Percentiles rank a stretch among this genome's conserved stretches.
Evolutionary conservation across 2,888 invertebrate genomes (phyloP).

Genomic region (Rutpela maculata): DNA sequence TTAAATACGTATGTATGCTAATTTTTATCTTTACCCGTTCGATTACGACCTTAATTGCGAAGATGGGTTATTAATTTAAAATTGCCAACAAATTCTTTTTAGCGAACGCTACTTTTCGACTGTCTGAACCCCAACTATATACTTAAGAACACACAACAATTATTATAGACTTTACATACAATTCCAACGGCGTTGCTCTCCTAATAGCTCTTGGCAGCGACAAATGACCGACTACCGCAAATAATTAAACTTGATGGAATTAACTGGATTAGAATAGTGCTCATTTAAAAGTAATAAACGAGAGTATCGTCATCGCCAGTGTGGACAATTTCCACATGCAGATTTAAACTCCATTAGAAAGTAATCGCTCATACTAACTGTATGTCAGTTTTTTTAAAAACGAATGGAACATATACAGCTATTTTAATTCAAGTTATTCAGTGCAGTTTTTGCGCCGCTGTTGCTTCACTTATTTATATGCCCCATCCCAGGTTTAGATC

Average conservation of each 20-base stretch:
- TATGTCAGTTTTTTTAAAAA: constrained; percentile 58
- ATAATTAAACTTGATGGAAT: constrained; percentile 29
- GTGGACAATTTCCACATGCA: constrained; percentile 62
- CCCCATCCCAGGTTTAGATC: not conserved
- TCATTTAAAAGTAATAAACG: constrained; percentile 60
- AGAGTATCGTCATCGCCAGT: constrained; percentile 54
- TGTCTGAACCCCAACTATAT: too few species aligned
- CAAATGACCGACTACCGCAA: constrained; percentile 17
- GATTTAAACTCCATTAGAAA: constrained; percentile 68
- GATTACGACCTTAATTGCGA: too few species aligned
- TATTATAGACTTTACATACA: not conserved
- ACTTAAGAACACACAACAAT: not conserved
- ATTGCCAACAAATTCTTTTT: too few species aligned
- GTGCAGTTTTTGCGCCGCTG: constrained; percentile 60
- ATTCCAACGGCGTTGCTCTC: constrained; percentile 39
- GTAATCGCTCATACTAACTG: constrained; percentile 66
- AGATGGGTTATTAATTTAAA: too few species aligned
- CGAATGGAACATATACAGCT: constrained; percentile 59
- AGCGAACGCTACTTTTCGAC: too few species aligned
- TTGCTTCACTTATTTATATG: constrained; percentile 48
- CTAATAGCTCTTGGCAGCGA: constrained; percentile 20
- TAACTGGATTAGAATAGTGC: constrained; percentile 44
- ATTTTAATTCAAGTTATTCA: constrained; percentile 65
- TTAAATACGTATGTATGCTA: too few species aligned
- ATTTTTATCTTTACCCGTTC: too few species aligned